These are phyloP conservation scores for Platerodrilus igneus DNA, from an alignment of 2,888 invertebrate species.

Conservation along the genomic window DNA sequence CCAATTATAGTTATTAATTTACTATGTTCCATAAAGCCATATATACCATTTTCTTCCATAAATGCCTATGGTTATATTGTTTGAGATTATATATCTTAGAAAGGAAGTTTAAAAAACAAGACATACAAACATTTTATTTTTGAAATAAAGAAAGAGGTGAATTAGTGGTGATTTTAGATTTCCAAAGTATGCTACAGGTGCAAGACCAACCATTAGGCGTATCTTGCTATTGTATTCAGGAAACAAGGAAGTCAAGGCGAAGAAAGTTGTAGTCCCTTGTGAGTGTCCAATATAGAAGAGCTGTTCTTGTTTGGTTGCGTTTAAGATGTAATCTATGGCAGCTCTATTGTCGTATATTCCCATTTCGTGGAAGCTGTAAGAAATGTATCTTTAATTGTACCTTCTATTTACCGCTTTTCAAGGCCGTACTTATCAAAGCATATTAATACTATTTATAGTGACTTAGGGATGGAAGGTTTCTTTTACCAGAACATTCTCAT, in stretches of 20 bases:
- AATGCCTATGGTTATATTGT: too few species aligned
- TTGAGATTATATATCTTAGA: too few species aligned
- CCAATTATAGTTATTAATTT: background rate
- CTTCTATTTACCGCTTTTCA: too few species aligned
- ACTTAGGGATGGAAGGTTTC: too few species aligned
- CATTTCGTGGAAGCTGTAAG: slow-evolving; percentile 78
- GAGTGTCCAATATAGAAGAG: slow-evolving; percentile 71
- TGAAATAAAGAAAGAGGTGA: slow-evolving; percentile 49
- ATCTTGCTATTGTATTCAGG: slow-evolving; percentile 60
- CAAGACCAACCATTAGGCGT: slow-evolving; percentile 55
- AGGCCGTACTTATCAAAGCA: too few species aligned
- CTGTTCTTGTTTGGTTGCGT: slow-evolving; percentile 52
- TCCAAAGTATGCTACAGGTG: slow-evolving; percentile 56
- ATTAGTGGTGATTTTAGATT: slow-evolving; percentile 49
- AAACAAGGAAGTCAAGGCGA: slow-evolving; percentile 54
- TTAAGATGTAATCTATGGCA: slow-evolving; percentile 63
- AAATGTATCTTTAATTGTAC: too few species aligned
- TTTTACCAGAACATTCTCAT: too few species aligned
- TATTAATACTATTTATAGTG: too few species aligned
- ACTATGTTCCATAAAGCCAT: slow-evolving; percentile 3
- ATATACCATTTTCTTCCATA: slow-evolving; percentile 2
- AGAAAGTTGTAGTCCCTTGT: slow-evolving; percentile 58
- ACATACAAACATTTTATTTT: too few species aligned
- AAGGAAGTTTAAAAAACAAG: background rate
- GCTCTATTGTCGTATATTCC: slow-evolving; percentile 71